Evolutionary conservation across 35 echinoderm and acorn worm species (phyloP), one percentile per base, ranked within the genome.

Genomic region (Acanthaster planci): DNA sequence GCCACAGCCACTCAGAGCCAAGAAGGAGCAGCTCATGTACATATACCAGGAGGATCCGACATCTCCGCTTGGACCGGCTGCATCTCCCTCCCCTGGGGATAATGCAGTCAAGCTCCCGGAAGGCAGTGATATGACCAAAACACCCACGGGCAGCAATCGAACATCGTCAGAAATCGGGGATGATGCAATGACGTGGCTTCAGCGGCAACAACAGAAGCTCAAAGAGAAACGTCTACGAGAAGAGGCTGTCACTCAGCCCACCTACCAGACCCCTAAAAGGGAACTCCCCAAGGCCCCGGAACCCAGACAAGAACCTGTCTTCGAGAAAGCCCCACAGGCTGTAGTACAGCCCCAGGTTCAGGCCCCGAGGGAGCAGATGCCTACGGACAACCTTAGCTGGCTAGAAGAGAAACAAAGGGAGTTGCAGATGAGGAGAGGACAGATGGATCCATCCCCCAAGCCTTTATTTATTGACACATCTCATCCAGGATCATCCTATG

Each of bases 121-220:
- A 29, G 39, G 76, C 21, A 40, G 38, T 30, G 26, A 16, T 1
- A 39, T 16, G 36, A 31, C 21, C 8, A 18, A 8, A 19, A 18
- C 85, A 14, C 37, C 44, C 1, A 9, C 23, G 19, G 16, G 19
- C 51, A 59, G 80, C 80, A 52, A 1, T 19, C 19, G 44, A 17
- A 23, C 67, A 47, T 80, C 77, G 1, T 2, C 16, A 27, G 56
- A 60, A 36, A 77, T 56, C 14, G 36, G 56, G 0, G 87, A 89
- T 55, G 87, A 72, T 44, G 80, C 79, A 31, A 68, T 89, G 67
- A 44, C 55, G 15, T 89, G 87, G 87, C 80, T 89, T 7, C 80
- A 60, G 51, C 83, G 55, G 67, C 87, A 89, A 64, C 87, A 89
- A 64, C 79, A 89, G 23, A 89, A 84, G 44, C 80, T 89, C 37